Conservation (phyloP, 1,140 invertebrate genomes). For the Planococcus citri region DNA sequence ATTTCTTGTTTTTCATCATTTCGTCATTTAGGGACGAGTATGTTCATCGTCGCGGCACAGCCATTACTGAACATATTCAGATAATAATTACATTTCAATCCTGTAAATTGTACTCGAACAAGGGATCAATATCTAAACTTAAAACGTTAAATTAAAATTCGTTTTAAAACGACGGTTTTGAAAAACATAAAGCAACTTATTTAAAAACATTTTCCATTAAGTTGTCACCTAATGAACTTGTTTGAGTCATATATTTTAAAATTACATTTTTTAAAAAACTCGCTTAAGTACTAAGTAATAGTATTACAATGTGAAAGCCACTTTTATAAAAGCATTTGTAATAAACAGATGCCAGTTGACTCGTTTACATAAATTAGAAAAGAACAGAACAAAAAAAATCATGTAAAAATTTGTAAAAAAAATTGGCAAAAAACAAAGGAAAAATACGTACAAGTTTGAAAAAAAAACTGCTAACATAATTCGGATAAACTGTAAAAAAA, state of each 20-base stretch:
- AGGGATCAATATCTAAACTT: too few relatives aligned
- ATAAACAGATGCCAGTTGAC: not conserved
- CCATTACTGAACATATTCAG: not conserved
- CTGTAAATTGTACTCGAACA: too few relatives aligned
- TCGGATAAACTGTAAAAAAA: not conserved
- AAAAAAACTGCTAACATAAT: not conserved
- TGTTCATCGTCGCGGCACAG: not conserved
- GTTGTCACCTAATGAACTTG: not conserved
- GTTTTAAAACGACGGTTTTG: too few relatives aligned
- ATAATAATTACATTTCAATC: not conserved
- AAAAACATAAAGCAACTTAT: too few relatives aligned
- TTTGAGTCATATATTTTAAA: not conserved
- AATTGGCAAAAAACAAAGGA: not conserved
- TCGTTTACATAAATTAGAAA: not conserved
- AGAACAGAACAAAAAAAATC: not conserved
- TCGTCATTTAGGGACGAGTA: not conserved
- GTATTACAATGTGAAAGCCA: not conserved
- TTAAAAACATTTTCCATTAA: too few relatives aligned
- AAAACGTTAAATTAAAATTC: too few relatives aligned
- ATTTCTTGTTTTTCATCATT: not conserved
- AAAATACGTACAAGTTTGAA: not conserved
- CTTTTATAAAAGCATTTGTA: not conserved
- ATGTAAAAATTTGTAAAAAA: conserved; percentile 1
- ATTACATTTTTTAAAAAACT: not conserved
- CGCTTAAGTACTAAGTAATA: not conserved